phyloP scores from a whole-genome alignment of 2,797 vertebrate genomes.

The Tenualosa thibaudeaui region DNA sequence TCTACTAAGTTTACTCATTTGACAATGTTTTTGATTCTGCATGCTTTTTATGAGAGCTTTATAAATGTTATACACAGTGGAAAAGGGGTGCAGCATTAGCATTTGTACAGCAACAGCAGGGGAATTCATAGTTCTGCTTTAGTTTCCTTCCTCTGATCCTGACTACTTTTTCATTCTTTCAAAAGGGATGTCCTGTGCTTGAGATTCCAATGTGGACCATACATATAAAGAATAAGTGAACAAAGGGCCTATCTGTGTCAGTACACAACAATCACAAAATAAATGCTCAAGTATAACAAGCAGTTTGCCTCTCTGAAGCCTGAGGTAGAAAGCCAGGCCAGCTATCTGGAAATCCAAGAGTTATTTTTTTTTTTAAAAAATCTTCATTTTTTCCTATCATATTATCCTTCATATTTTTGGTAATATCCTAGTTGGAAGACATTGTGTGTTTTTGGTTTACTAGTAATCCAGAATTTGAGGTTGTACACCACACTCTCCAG shows the following conservation, averaged over 20 bases:
- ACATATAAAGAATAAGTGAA: neutral
- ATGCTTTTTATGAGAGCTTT: neutral
- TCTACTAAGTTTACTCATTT: neutral
- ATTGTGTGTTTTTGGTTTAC: too few relatives aligned
- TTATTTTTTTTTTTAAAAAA: too few relatives aligned
- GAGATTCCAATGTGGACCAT: neutral
- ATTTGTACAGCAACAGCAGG: neutral
- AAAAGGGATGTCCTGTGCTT: slow-evolving; percentile 56
- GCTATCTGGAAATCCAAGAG: too few relatives aligned
- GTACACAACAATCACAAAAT: neutral
- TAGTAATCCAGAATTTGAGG: too few relatives aligned
- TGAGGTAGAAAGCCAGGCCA: too few relatives aligned
- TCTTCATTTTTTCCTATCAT: too few relatives aligned
- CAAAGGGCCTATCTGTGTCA: neutral
- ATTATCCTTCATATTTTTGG: too few relatives aligned
- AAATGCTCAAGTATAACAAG: too few relatives aligned
- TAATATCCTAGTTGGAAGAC: too few relatives aligned
- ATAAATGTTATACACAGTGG: neutral
- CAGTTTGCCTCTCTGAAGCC: too few relatives aligned
- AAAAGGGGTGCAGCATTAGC: neutral
- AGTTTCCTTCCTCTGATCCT: slow-evolving; percentile 65
- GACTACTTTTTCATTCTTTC: slow-evolving; percentile 43
- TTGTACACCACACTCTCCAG: too few relatives aligned
- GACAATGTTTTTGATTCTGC: neutral
- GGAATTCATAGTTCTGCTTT: slow-evolving; percentile 39